Evolutionary conservation across 2,113 vertebrate species (phyloP).

Genomic region (Neotragus pygmaeus): DNA sequence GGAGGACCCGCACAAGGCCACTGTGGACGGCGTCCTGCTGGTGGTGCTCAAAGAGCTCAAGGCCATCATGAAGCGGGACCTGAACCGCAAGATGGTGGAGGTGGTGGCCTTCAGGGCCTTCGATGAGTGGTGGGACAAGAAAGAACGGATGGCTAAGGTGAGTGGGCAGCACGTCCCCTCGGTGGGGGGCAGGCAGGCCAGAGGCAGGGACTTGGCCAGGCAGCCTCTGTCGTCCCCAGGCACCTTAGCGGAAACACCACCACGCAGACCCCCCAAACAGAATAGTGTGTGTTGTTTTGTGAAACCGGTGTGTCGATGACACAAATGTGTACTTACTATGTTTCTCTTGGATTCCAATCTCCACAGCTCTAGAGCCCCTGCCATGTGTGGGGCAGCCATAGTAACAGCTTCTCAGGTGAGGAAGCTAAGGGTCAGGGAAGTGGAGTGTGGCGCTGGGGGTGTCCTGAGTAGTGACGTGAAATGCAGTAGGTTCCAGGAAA

Average conservation of each 20-base stretch:
- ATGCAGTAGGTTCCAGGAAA: background rate
- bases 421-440: background rate
- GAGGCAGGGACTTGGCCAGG: slow-evolving; percentile 70
- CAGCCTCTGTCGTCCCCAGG: rapidly evolving
- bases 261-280: rapidly evolving
- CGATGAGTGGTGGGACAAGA: slow-evolving; percentile 99
- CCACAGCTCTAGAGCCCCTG: rapidly evolving
- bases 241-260: rapidly evolving
- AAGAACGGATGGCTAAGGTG: slow-evolving; percentile 96
- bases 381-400: background rate
- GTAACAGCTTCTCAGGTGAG: rapidly evolving
- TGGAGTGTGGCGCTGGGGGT: rapidly evolving
- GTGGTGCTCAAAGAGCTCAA: slow-evolving; percentile 99
- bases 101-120: slow-evolving; percentile 98
- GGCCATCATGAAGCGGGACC: slow-evolving; percentile 98
- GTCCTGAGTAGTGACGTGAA: rapidly evolving
- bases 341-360: too few relatives aligned
- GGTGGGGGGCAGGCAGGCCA: slow-evolving; percentile 83
- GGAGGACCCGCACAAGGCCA: slow-evolving; percentile 97
- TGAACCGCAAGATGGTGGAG: slow-evolving; percentile 99
- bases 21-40: slow-evolving; percentile 93
- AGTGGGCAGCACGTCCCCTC: background rate
- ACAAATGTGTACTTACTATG: rapidly evolving
- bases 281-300: background rate
- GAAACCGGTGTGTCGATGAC: rapidly evolving